Conservation (phyloP, 53 echinoderm and acorn worm genomes). For the Crossaster papposus region DNA sequence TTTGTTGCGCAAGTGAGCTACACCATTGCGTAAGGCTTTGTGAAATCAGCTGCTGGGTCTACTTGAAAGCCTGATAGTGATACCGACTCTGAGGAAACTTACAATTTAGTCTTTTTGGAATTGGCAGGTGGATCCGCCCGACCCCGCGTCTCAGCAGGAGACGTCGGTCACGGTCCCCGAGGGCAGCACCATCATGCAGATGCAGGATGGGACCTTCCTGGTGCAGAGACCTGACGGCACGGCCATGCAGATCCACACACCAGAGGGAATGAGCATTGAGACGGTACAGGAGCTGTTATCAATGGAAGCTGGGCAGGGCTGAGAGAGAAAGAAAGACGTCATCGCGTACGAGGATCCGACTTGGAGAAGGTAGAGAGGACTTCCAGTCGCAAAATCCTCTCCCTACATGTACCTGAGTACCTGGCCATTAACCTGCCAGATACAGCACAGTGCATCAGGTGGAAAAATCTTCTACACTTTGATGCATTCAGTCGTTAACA, state of each 20-base stretch:
- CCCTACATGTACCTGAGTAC: no score
- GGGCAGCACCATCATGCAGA: conserved; percentile 92
- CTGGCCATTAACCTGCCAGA: no score
- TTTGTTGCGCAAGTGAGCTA: no score
- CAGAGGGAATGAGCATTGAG: conserved; percentile 95
- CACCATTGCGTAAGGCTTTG: no score
- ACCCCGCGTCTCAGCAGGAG: conserved; percentile 19
- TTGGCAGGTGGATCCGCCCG: not conserved
- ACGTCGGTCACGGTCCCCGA: conserved; percentile 70
- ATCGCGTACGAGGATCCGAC: not conserved
- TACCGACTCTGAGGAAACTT: not conserved
- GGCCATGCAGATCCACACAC: conserved; percentile 93
- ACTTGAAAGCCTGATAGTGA: not conserved
- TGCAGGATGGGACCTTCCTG: conserved; percentile 87
- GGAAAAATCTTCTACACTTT: no score
- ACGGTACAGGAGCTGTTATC: conserved; percentile 91
- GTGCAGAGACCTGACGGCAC: conserved; percentile 97
- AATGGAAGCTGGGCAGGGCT: conserved; percentile 70
- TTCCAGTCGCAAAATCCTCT: not conserved
- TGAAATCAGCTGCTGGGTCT: no score
- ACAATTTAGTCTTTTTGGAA: not conserved
- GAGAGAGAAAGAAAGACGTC: no score
- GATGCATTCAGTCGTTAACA: no score
- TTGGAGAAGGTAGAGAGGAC: not conserved
- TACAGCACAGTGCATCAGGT: no score